Base-by-base conservation (phyloP, 2,797 vertebrate genomes). In the Hemibagrus guttatus region DNA sequence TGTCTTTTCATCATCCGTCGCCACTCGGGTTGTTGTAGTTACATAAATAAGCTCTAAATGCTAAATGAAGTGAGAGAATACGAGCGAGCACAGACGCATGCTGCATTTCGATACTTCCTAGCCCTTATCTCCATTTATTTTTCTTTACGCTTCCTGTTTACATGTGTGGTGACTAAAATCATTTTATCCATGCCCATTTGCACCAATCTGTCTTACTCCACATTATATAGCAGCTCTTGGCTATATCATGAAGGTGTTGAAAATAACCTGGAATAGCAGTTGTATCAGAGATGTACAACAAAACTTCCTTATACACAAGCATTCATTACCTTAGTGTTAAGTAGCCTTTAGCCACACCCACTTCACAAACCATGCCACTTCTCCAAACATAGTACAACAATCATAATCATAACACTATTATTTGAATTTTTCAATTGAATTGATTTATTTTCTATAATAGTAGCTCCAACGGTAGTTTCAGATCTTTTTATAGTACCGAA, bases 101-200 rank as follows among this genome's bases (percentile, higher is more conserved):
- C 71, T 14, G 66, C 46, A 56, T 84, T 59, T 64, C 49, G 52
- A 61, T 28, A 79, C 72, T 72, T 56, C 52, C 86, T 63, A 68
- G 42, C 56, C 69, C 83, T 88, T 39, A 87, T 89, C 82, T 42
- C 63, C 81, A 74, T 81, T 83, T 84, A 86, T 87, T 72, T 80
- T 82, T 86, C 5, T 2, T 11, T 28, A 66, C 19, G 8, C 61
- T 89, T 91, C 89, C 89, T 91, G 87, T 91, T 91, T 91, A 88
- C 6, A n/a, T 86, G 31, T 79, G 5, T 21, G 59, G 68, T 83
- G 76, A 42, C 72, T 75, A 82, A 17, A 68, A 72, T 71, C 49
- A 74, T 52, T 83, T 87, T 86, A 81, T 87, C 23, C 84, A 52
- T 52, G 23, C 31, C 35, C 31, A 14, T 21, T 69, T 63, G 61